A percentile compares a stretch with the other conserved stretches of the same genome.
Evolutionary conservation across 2,888 invertebrate genomes (phyloP).

Genomic region (Hemicrepidius hirtus): DNA sequence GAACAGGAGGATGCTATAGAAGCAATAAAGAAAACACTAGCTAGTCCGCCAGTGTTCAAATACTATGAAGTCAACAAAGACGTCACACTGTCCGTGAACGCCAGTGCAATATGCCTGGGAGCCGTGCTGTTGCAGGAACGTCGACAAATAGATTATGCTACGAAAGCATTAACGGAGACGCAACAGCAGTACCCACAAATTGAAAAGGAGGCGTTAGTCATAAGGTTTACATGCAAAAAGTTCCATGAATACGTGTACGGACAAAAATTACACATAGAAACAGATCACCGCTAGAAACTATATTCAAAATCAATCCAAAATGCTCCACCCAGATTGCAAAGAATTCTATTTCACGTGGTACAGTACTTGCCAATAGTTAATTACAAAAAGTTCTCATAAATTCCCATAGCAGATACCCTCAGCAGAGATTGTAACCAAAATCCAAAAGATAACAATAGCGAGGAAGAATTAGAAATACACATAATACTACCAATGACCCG

Average conservation of each 20-base stretch:
- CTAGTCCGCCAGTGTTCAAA: background rate
- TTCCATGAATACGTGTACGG: constrained; percentile 58
- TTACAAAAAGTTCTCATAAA: constrained; percentile 56
- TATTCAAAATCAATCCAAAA: constrained; percentile 56
- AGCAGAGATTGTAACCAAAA: constrained; percentile 12
- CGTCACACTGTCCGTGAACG: background rate
- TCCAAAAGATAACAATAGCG: background rate
- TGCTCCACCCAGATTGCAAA: constrained; percentile 59
- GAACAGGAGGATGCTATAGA: background rate
- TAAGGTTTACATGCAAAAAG: constrained; percentile 55
- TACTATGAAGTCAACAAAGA: background rate
- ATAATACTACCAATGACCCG: constrained; percentile 9
- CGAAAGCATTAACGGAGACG: background rate
- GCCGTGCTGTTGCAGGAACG: background rate
- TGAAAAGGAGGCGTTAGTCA: constrained; percentile 27
- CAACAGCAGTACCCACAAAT: background rate
- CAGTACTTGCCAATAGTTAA: constrained; percentile 56
- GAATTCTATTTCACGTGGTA: constrained; percentile 58
- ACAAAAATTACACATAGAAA: constrained; percentile 52
- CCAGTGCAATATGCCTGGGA: background rate
- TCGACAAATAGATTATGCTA: background rate
- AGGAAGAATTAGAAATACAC: constrained; percentile 4
- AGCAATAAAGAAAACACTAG: background rate
- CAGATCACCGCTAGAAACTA: constrained; percentile 59
- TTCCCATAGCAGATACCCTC: constrained; percentile 7